Evolutionary conservation across 2,797 vertebrate species (phyloP).

Genomic region (Cyclopterus lumpus): DNA sequence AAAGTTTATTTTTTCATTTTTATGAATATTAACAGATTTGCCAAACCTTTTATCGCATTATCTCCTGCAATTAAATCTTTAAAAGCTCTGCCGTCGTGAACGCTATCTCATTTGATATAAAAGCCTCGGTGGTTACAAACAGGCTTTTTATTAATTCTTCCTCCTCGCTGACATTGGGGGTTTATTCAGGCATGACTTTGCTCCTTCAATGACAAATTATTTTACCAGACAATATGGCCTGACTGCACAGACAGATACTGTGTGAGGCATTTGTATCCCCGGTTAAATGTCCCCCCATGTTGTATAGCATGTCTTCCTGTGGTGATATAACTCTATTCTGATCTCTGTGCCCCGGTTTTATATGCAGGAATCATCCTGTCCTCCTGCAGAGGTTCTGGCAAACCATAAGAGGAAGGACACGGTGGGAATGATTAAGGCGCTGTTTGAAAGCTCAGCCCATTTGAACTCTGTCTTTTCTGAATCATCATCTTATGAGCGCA

Average conservation of each 20-base stretch:
- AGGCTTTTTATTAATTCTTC: conserved; percentile 18
- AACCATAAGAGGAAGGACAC: conserved; percentile 58
- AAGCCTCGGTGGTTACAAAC: conserved; percentile 7
- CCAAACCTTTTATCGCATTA: conserved; percentile 23
- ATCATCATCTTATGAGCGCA: conserved; percentile 68
- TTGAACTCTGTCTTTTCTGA: conserved; percentile 75
- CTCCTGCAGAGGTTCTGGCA: conserved; percentile 62
- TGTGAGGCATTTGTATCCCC: neutral
- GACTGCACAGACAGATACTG: neutral
- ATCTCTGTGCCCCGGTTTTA: conserved; percentile 44
- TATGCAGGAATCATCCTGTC: conserved; percentile 50
- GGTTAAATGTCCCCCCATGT: neutral
- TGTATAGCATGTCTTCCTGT: conserved; percentile 15
- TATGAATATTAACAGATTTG: conserved; percentile 13
- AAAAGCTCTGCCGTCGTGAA: conserved; percentile 11
- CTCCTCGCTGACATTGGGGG: conserved; percentile 11
- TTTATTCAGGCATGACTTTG: conserved; percentile 2
- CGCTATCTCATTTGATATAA: conserved; percentile 30
- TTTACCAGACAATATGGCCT: neutral
- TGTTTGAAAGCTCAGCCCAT: conserved; percentile 72
- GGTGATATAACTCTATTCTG: conserved; percentile 28
- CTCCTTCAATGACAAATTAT: neutral
- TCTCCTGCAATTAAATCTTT: conserved; percentile 23
- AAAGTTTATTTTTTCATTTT: neutral
- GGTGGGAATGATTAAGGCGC: conserved; percentile 70